Evolutionary conservation across 2,113 vertebrate species (phyloP).

Genomic region (Rhinoderma darwinii): DNA sequence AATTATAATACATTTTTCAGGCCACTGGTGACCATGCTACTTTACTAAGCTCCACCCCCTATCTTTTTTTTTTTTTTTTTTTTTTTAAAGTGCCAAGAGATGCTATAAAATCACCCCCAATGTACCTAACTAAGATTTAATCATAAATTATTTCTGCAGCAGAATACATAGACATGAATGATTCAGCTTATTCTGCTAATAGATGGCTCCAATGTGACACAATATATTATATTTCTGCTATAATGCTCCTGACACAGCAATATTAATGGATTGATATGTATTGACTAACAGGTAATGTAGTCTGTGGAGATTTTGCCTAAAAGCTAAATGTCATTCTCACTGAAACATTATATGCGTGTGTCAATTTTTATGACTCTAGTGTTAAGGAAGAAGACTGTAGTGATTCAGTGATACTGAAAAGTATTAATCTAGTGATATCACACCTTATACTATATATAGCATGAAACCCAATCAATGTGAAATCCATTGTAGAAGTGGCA

Average conservation of each 20-base stretch:
- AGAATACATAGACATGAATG: not conserved
- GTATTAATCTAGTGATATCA: not conserved
- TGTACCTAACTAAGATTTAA: not conserved
- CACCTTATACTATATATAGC: not conserved
- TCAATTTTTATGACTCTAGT: slow-evolving; percentile 11
- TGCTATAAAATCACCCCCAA: too few relatives aligned
- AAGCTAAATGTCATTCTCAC: not conserved
- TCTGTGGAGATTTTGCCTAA: not conserved
- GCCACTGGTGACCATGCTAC: too few relatives aligned
- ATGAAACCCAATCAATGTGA: slow-evolving; percentile 2
- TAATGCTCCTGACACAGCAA: not conserved
- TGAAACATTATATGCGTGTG: not conserved
- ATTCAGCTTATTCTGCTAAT: not conserved
- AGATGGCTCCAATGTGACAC: not conserved
- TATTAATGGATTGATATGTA: not conserved
- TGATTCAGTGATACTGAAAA: not conserved
- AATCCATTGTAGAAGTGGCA: not conserved
- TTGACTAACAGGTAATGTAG: not conserved
- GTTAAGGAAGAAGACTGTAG: not conserved
- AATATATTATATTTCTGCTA: not conserved
- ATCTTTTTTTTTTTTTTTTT: too few relatives aligned
- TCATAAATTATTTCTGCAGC: not conserved
- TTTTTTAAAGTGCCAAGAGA: too few relatives aligned
- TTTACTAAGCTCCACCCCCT: too few relatives aligned
- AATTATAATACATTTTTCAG: too few relatives aligned